Percentiles rank a stretch among this genome's conserved stretches.
Evolutionary conservation across 1,140 invertebrate species (phyloP).

Genomic region (Gyrodactylus bullatarudis): DNA sequence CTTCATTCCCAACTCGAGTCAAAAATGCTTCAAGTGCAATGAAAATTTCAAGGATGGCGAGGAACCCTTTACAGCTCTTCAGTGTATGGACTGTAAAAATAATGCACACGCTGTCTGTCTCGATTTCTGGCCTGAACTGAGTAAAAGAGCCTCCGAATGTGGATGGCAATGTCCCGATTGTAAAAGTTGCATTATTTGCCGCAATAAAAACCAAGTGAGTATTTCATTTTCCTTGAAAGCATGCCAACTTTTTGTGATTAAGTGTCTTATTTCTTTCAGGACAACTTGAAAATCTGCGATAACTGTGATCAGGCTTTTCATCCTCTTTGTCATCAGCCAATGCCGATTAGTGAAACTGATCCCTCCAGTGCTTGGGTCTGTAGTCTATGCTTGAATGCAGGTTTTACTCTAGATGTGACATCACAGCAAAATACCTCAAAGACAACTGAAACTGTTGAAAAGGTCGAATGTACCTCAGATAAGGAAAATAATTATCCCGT

Average conservation of each 20-base stretch:
- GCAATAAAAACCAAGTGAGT: slow-evolving; percentile 14
- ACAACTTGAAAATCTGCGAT: slow-evolving; percentile 35
- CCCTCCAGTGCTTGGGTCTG: slow-evolving; percentile 12
- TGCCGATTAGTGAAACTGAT: slow-evolving; percentile 11
- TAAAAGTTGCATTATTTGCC: slow-evolving; percentile 20
- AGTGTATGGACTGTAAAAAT: slow-evolving; percentile 10
- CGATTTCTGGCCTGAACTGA: slow-evolving; percentile 17
- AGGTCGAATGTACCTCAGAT: neutral
- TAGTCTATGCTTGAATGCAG: slow-evolving; percentile 9
- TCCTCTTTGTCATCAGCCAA: slow-evolving; percentile 30
- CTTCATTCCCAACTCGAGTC: neutral
- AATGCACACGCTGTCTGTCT: slow-evolving; percentile 23
- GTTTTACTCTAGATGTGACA: neutral
- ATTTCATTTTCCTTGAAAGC: slow-evolving; percentile 14
- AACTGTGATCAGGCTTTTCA: slow-evolving; percentile 48
- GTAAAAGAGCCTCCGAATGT: slow-evolving; percentile 13
- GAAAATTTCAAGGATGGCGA: neutral
- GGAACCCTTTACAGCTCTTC: neutral
- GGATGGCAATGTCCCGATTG: slow-evolving; percentile 22
- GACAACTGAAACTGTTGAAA: neutral
- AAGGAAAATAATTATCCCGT: neutral
- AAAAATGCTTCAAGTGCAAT: neutral
- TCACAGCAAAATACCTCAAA: neutral
- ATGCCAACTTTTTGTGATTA: slow-evolving; percentile 5
- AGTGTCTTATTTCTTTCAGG: slow-evolving; percentile 20